A percentile compares a stretch with the other conserved stretches of the same genome.
Conservation (phyloP, 2,113 vertebrate species). For the human (Homo sapiens) region GRCh38 chr1:246059501-246060000, state of each 20-base stretch:
- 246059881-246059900: slow-evolving; percentile 73
- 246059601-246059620: neutral
- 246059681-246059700: slow-evolving; percentile 31
- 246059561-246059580: neutral
- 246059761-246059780: slow-evolving; percentile 67
- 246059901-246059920: slow-evolving; percentile 66
- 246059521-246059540: neutral
- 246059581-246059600: neutral
- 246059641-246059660: neutral
- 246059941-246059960: slow-evolving; percentile 68
- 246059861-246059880: slow-evolving; percentile 72
- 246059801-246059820: slow-evolving; percentile 68
- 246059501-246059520: neutral
- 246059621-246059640: neutral
- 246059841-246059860: slow-evolving; percentile 74
- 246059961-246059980: slow-evolving; percentile 70
- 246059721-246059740: slow-evolving; percentile 61
- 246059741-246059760: slow-evolving; percentile 73
- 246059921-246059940: slow-evolving; percentile 73
- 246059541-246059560: neutral
- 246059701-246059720: slow-evolving; percentile 36
- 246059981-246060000: slow-evolving; percentile 42
- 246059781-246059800: slow-evolving; percentile 59
- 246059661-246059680: slow-evolving; percentile 36
- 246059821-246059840: slow-evolving; percentile 74